Evolutionary conservation across 2,113 vertebrate species (phyloP).

Genomic region (Otolemur garnettii): DNA sequence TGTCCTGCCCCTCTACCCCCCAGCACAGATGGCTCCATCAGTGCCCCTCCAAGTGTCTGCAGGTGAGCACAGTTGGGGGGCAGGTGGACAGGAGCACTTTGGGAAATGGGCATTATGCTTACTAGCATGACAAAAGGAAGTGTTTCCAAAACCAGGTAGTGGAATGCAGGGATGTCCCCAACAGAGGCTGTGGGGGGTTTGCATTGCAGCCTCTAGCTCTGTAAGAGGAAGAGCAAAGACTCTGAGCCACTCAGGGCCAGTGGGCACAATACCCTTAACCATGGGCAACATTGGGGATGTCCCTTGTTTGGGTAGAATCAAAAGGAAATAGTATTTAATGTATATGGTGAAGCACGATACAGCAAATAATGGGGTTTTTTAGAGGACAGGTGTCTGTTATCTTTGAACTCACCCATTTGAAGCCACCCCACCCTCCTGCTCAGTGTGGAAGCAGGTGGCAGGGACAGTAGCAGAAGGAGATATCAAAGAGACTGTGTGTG

Average conservation of each 20-base stretch:
- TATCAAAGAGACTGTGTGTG: background rate
- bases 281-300: background rate
- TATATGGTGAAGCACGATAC: background rate
- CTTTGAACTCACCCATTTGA: background rate
- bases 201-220: background rate
- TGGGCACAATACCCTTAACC: background rate
- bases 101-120: background rate
- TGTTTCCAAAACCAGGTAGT: background rate
- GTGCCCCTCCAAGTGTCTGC: conserved; percentile 97
- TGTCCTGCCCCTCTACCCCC: conserved; percentile 92
- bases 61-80: conserved; percentile 88
- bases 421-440: too few species aligned
- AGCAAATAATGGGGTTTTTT: rapidly evolving
- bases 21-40: conserved; percentile 91
- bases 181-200: background rate
- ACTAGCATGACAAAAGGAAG: background rate
- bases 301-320: background rate
- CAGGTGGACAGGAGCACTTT: background rate
- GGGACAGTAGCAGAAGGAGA: background rate
- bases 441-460: background rate
- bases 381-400: background rate
- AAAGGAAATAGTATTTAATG: background rate
- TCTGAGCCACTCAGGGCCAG: rapidly evolving
- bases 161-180: background rate
- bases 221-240: background rate